Conservation (phyloP, 2,113 vertebrate genomes). For the Ancistrus triradiatus region DNA sequence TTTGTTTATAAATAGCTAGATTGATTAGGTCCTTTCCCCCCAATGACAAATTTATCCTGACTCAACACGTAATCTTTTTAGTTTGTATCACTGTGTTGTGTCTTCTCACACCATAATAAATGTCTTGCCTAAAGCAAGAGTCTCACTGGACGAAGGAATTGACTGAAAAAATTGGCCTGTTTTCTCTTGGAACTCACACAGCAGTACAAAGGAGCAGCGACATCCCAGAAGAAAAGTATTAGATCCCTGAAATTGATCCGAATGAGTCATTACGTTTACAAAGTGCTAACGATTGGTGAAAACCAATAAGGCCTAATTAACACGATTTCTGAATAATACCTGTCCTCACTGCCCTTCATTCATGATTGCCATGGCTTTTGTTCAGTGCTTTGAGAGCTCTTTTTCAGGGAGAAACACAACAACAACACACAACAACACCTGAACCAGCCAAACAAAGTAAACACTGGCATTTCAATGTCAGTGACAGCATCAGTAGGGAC, state of each 20-base stretch:
- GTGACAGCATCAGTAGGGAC: neutral
- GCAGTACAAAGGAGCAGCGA: constrained; percentile 16
- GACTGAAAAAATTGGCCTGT: constrained; percentile 8
- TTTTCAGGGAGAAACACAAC: no score
- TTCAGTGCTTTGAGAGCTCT: no score
- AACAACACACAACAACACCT: no score
- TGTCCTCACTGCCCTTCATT: no score
- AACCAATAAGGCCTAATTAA: neutral
- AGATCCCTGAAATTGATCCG: constrained; percentile 5
- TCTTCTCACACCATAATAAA: constrained; percentile 30
- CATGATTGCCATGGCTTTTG: neutral
- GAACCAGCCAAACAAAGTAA: no score
- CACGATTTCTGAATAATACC: neutral
- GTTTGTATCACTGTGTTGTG: neutral
- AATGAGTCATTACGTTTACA: neutral
- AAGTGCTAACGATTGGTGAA: neutral
- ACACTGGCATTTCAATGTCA: neutral
- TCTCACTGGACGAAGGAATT: neutral
- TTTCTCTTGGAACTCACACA: neutral
- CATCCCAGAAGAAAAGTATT: constrained; percentile 8
- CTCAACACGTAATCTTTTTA: constrained; percentile 20
- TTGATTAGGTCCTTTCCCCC: constrained; percentile 16
- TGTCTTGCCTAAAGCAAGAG: constrained; percentile 26
- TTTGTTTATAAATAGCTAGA: constrained; percentile 8
- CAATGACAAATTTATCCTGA: constrained; percentile 22